phyloP scores from a whole-genome alignment of 2,797 vertebrate genomes.

The Thripadectes ignobilis region DNA sequence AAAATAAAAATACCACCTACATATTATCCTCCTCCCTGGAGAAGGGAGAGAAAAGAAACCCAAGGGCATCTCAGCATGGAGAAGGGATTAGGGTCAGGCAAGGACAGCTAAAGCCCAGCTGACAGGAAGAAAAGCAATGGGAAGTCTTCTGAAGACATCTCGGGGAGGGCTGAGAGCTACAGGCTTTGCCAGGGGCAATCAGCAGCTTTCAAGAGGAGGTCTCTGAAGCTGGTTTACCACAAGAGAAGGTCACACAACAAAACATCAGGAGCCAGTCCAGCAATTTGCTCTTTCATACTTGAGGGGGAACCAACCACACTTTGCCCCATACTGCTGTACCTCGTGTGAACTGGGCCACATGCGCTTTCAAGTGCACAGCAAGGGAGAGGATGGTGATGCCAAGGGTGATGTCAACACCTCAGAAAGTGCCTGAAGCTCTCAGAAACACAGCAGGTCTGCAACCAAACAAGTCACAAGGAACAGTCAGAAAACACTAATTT shows the following conservation, averaged over 20 bases:
- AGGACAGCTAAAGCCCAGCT: background rate
- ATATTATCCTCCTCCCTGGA: background rate
- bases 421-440: background rate
- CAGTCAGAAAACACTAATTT: background rate
- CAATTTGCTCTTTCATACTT: background rate
- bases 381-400: background rate
- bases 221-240: background rate
- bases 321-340: background rate
- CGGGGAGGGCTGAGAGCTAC: background rate
- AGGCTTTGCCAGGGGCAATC: background rate
- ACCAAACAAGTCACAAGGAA: background rate
- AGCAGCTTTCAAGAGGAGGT: background rate
- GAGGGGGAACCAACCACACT: background rate
- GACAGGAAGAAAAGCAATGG: background rate
- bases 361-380: background rate
- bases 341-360: rapidly evolving
- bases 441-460: background rate
- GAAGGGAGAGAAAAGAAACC: background rate
- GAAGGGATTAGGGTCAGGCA: background rate
- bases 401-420: background rate
- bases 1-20: background rate
- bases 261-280: background rate
- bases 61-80: background rate
- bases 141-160: background rate
- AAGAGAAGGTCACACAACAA: background rate